Evolutionary conservation across 2,888 invertebrate genomes (phyloP).

Genomic region (Pedicia rivosa): DNA sequence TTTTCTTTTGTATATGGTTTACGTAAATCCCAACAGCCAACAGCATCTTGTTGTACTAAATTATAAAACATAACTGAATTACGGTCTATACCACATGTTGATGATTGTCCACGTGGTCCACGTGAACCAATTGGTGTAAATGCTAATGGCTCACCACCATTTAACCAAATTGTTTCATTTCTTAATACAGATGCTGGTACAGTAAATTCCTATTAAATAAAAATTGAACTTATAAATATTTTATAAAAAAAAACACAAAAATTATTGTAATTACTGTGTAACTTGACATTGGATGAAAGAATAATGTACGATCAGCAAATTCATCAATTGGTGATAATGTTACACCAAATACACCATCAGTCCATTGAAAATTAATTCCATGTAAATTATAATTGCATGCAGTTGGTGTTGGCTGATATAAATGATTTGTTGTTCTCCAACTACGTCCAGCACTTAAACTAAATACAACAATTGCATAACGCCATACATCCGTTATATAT

Average conservation of each 20-base stretch:
- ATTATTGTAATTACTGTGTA: too few relatives aligned
- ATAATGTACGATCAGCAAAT: constrained; percentile 44
- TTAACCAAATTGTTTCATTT: constrained; percentile 36
- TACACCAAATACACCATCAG: constrained; percentile 64
- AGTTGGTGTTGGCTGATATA: constrained; percentile 25
- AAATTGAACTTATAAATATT: constrained; percentile 3
- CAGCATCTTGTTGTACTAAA: constrained; percentile 54
- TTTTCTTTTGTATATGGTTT: constrained; percentile 49
- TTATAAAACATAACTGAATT: constrained; percentile 61
- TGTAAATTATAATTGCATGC: constrained; percentile 59
- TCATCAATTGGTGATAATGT: constrained; percentile 39
- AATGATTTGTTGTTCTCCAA: constrained; percentile 27
- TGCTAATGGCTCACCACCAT: constrained; percentile 20
- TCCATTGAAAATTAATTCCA: constrained; percentile 64
- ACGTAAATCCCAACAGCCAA: constrained; percentile 66
- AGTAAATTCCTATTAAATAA: constrained; percentile 49
- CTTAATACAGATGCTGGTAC: constrained; percentile 49
- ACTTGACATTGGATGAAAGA: constrained; percentile 71
- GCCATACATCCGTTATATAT: constrained; percentile 48
- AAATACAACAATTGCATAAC: constrained; percentile 33
- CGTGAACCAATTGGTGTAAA: constrained; percentile 32
- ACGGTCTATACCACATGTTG: constrained; percentile 54
- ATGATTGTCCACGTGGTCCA: constrained; percentile 48
- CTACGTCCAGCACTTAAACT: constrained; percentile 23
- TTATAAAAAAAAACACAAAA: too few relatives aligned